Evolutionary conservation across 2,888 invertebrate genomes (phyloP).

Genomic region (Prenolepis imparis): DNA sequence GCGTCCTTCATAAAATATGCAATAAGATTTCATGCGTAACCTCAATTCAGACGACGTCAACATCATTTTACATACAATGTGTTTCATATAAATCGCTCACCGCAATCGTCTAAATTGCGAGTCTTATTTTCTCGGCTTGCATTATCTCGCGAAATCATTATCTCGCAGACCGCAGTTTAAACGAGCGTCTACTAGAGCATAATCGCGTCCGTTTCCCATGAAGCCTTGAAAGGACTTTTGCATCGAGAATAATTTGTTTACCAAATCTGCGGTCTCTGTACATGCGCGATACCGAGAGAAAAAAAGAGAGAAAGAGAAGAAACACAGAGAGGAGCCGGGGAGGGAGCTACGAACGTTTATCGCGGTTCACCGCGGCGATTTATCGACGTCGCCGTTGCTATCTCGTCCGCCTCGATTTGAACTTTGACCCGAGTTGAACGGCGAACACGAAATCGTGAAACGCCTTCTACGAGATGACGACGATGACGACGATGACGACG

Average conservation of each 20-base stretch:
- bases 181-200: conserved; percentile 62
- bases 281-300: conserved; percentile 64
- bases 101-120: conserved; percentile 53
- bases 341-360: conserved; percentile 71
- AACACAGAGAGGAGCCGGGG: conserved; percentile 62
- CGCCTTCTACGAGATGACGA: conserved; percentile 59
- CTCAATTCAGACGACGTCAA: conserved; percentile 18
- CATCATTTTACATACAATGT: conserved; percentile 49
- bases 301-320: conserved; percentile 55
- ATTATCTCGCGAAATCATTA: conserved; percentile 69
- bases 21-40: conserved; percentile 17
- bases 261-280: conserved; percentile 72
- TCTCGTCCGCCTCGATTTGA: conserved; percentile 76
- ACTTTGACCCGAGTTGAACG: conserved; percentile 71
- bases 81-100: conserved; percentile 45
- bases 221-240: conserved; percentile 59
- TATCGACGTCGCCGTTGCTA: conserved; percentile 75
- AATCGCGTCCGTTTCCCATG: conserved; percentile 65
- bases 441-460: conserved; percentile 71
- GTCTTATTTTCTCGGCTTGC: conserved; percentile 55
- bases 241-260: conserved; percentile 75
- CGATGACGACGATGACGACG: conserved; percentile 35
- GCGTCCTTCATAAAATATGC: background rate
- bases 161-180: conserved; percentile 67
- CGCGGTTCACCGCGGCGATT: conserved; percentile 74